Percentiles rank a stretch among this genome's conserved stretches.
These are phyloP conservation scores for Caprella mutica DNA, from an alignment of 2,888 invertebrate species.

Conservation along the genomic window DNA sequence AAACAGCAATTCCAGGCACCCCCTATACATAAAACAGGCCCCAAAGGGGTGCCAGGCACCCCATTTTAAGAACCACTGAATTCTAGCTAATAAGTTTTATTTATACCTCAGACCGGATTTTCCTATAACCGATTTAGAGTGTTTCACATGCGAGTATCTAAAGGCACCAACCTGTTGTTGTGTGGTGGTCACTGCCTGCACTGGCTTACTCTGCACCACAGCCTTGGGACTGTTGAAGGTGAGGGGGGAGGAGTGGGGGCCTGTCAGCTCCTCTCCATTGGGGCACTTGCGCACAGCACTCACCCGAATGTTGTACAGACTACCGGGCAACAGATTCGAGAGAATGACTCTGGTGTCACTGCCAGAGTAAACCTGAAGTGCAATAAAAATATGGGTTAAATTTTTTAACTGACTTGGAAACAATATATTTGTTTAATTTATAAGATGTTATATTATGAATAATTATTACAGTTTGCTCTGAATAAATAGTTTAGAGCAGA, in stretches of 20 bases:
- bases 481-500: too few species aligned
- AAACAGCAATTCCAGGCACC: too few species aligned
- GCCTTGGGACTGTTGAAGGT: constrained; percentile 47
- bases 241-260: constrained; percentile 57
- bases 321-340: constrained; percentile 56
- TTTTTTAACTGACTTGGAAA: background rate
- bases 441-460: background rate
- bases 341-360: constrained; percentile 45
- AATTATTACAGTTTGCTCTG: background rate
- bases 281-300: constrained; percentile 58
- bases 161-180: background rate
- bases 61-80: too few species aligned
- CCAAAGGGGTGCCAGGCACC: too few species aligned
- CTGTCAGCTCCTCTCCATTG: constrained; percentile 50
- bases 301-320: constrained; percentile 65
- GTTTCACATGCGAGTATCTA: too few species aligned
- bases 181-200: constrained; percentile 18
- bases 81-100: too few species aligned
- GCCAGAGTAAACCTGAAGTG: constrained; percentile 44
- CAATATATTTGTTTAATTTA: too few species aligned
- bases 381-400: background rate
- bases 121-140: too few species aligned
- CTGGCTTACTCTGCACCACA: constrained; percentile 35
- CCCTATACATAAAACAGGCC: too few species aligned
- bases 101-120: too few species aligned